Evolutionary conservation across 2,888 invertebrate genomes (phyloP), one percentile per base, ranked within the genome.

Genomic region (Drosophila buzzatii): DNA sequence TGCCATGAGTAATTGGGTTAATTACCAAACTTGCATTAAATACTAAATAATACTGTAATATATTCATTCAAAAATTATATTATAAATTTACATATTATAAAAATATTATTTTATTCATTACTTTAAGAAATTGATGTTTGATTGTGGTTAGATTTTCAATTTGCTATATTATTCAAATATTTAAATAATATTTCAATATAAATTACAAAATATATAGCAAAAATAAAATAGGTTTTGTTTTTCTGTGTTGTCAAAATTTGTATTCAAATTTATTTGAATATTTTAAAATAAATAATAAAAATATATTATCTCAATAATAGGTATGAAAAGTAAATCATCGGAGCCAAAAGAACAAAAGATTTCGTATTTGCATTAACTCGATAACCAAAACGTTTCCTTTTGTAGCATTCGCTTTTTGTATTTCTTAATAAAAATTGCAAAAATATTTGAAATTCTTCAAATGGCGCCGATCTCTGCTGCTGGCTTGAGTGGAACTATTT

Each of bases 381-480:
- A 18, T 12, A 0, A 1, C 10, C 51, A 31, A 27, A 27, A 27
- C 31, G 41, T 18, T 41, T 14, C 16, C 7, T 8, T 8, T n/a
- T n/a, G n/a, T 27, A 3, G 2, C 6, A 5, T 6, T 55, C 10
- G 3, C n/a, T 7, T 55, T 27, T 55, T 27, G n/a, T 4, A 9
- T 12, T n/a, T n/a, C 59, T 52, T 44, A 71, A 74, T 74, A 37
- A 67, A 78, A 76, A 76, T 79, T 81, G 57, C 64, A 2, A 59
- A 42, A 37, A 53, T 33, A 35, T 35, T 33, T 47, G 9, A 47
- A 45, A 16, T 45, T 49, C 9, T 31, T 31, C 27, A 18, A 18
- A 42, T 18, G 10, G 10, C 42, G 9, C 56, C 64, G n/a, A 44
- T 31, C n/a, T 5, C 31, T n/a, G 52, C 4, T 14, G 14, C 35